Evolutionary conservation across 2,797 vertebrate species (phyloP).

Genomic region (Tamandua tetradactyla): DNA sequence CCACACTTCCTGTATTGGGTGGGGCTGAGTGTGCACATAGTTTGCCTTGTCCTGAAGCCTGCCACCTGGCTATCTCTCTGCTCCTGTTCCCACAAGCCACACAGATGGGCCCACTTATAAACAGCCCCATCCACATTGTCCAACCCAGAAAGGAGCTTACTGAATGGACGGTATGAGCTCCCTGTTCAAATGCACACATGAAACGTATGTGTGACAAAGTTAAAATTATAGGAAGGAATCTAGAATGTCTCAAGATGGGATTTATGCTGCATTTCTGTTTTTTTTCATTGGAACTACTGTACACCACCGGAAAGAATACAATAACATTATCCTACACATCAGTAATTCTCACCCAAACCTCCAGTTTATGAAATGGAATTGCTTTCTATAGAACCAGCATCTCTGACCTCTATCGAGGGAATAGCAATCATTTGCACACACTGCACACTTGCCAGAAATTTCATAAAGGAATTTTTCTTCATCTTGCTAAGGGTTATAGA

Average conservation of each 20-base stretch:
- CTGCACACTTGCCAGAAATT: neutral
- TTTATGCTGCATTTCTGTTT: neutral
- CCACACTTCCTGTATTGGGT: neutral
- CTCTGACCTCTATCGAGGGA: neutral
- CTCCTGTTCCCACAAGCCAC: neutral
- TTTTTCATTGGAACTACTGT: neutral
- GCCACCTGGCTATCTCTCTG: neutral
- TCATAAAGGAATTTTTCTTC: slow-evolving; percentile 38
- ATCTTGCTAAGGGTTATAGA: slow-evolving; percentile 58
- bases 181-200: accelerated
- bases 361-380: neutral
- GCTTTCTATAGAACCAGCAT: neutral
- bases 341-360: neutral
- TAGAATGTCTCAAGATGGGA: neutral
- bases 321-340: neutral
- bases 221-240: neutral
- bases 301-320: neutral
- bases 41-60: neutral
- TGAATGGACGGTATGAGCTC: neutral
- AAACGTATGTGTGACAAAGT: no score
- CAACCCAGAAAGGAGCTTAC: neutral
- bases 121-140: neutral
- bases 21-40: neutral
- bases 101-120: neutral
- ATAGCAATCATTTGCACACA: neutral